Evolutionary conservation across 2,888 invertebrate species (phyloP).

Genomic region (Azorinus chamasolen): DNA sequence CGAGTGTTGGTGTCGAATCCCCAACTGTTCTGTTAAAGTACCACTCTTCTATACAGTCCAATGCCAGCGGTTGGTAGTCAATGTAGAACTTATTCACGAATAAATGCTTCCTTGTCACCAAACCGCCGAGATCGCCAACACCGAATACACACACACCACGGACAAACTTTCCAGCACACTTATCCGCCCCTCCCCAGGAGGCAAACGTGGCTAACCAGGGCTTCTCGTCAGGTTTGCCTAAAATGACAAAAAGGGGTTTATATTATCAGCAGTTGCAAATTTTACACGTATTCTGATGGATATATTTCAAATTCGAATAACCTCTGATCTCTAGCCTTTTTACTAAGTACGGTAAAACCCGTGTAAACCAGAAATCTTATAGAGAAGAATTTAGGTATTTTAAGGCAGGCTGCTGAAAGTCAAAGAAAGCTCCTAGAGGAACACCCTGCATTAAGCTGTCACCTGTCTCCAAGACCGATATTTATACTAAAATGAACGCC

Average conservation of each 20-base stretch:
- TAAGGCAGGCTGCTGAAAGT: too few species aligned
- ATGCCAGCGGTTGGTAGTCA: conserved; percentile 75
- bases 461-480: too few species aligned
- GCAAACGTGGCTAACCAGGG: conserved; percentile 81
- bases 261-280: too few species aligned
- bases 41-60: conserved; percentile 83
- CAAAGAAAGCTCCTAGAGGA: too few species aligned
- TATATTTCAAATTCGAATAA: too few species aligned
- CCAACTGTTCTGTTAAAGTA: conserved; percentile 71
- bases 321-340: too few species aligned
- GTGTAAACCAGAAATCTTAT: too few species aligned
- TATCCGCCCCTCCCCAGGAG: conserved; percentile 74
- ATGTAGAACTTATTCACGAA: conserved; percentile 83
- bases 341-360: too few species aligned
- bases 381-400: too few species aligned
- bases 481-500: too few species aligned
- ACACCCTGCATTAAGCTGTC: too few species aligned
- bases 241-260: conserved; percentile 7
- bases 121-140: conserved; percentile 75
- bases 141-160: conserved; percentile 83
- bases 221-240: conserved; percentile 71
- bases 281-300: too few species aligned
- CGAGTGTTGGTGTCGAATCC: not conserved
- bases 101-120: conserved; percentile 72
- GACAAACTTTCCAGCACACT: conserved; percentile 78